Percentiles rank a stretch among this genome's conserved stretches.
These are phyloP conservation scores for Naso thynnoides DNA, from an alignment of 2,797 vertebrate species.

Conservation along the genomic window DNA sequence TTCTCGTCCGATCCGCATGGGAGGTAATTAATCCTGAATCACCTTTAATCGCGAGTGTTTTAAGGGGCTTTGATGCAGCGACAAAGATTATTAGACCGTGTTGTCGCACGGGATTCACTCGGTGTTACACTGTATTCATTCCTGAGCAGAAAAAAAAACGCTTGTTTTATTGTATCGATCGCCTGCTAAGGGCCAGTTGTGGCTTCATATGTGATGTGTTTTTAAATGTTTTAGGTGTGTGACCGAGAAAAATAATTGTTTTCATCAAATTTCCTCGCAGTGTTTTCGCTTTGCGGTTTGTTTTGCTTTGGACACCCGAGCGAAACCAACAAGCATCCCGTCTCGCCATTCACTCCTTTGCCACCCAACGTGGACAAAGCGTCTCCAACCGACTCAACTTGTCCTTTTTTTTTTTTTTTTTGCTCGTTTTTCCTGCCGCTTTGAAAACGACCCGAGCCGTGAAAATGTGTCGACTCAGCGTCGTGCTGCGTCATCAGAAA, in stretches of 20 bases:
- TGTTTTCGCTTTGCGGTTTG: conserved; percentile 3
- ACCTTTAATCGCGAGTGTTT: not conserved
- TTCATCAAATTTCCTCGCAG: accelerated
- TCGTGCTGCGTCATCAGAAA: conserved; percentile 80
- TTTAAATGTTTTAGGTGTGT: accelerated
- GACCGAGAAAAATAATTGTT: too few species aligned
- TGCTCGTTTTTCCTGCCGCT: not conserved
- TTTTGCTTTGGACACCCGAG: conserved; percentile 8
- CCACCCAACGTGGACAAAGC: not conserved
- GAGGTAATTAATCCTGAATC: not conserved
- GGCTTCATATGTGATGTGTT: accelerated
- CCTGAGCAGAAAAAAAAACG: conserved; percentile 48
- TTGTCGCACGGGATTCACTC: conserved; percentile 31
- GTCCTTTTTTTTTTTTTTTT: too few species aligned
- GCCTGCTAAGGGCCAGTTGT: not conserved
- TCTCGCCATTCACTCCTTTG: conserved; percentile 10
- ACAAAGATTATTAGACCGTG: not conserved
- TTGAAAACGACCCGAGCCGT: not conserved
- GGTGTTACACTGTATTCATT: conserved; percentile 54
- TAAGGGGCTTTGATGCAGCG: not conserved
- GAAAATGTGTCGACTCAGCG: conserved; percentile 73
- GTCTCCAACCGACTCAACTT: not conserved
- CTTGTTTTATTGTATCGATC: conserved; percentile 35
- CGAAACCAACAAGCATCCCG: conserved; percentile 38
- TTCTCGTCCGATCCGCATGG: not conserved